These are phyloP conservation scores for Crematogaster levior DNA, from an alignment of 2,888 invertebrate species.

Conservation along the genomic window DNA sequence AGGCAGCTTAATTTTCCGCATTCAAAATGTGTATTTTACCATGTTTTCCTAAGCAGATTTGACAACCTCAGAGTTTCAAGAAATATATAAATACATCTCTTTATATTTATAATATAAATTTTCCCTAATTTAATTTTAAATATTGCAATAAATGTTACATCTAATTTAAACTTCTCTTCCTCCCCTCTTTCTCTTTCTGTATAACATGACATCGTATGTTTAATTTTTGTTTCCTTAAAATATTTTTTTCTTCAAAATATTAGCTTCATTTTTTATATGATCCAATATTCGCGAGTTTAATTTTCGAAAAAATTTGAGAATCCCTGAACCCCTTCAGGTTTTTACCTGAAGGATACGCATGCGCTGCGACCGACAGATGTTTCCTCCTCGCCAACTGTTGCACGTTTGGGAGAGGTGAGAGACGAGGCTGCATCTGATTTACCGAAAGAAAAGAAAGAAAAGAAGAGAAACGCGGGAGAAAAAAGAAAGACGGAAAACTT, in stretches of 20 bases:
- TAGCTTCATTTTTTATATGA: neutral
- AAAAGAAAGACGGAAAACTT: conserved; percentile 65
- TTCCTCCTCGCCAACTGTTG: conserved; percentile 84
- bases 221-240: too few species aligned
- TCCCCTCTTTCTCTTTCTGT: neutral
- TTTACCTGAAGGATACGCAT: conserved; percentile 80
- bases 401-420: conserved; percentile 67
- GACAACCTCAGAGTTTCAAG: neutral
- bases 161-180: neutral
- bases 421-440: conserved; percentile 80
- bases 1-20: conserved; percentile 35
- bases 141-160: neutral
- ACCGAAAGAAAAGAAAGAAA: conserved; percentile 72
- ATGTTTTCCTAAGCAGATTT: neutral
- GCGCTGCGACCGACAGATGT: conserved; percentile 83
- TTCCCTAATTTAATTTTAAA: neutral
- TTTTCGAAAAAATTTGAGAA: conserved; percentile 78
- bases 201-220: neutral
- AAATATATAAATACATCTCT: neutral
- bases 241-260: neutral
- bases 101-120: neutral
- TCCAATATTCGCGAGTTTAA: neutral
- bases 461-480: conserved; percentile 53
- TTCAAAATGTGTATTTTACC: conserved; percentile 6
- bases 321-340: conserved; percentile 78